Evolutionary conservation across 2,888 invertebrate species (phyloP).

Genomic region (Arrhopalites spinosus): DNA sequence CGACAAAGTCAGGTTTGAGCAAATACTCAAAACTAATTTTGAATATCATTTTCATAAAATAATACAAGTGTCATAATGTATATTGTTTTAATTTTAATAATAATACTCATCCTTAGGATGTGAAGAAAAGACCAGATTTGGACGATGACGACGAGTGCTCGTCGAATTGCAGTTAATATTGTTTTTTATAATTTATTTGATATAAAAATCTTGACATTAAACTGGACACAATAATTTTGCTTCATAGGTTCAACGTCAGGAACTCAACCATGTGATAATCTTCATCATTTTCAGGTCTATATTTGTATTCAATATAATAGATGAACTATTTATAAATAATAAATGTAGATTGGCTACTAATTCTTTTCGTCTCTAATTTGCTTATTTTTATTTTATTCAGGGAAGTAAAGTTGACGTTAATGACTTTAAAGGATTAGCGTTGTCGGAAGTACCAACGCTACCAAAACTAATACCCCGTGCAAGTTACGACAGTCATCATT

Average conservation of each 20-base stretch:
- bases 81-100: background rate
- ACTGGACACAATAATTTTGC: too few relatives aligned
- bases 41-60: background rate
- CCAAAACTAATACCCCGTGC: conserved; percentile 33
- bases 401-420: conserved; percentile 4
- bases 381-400: background rate
- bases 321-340: background rate
- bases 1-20: conserved; percentile 55
- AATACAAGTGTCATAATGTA: too few relatives aligned
- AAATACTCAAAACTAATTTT: conserved; percentile 8
- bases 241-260: too few relatives aligned
- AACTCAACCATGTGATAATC: background rate
- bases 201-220: too few relatives aligned
- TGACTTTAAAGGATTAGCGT: background rate
- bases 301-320: background rate
- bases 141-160: conserved; percentile 27
- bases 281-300: conserved; percentile 11
- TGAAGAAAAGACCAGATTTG: conserved; percentile 28
- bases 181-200: too few relatives aligned
- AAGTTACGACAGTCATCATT: conserved; percentile 27
- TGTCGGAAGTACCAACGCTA: background rate
- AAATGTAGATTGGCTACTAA: too few relatives aligned
- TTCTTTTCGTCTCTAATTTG: background rate
- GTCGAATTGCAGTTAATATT: conserved; percentile 30
- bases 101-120: conserved; percentile 16